These are phyloP conservation scores for Thunnus maccoyii DNA, from an alignment of 2,113 vertebrate genomes.

Conservation along the genomic window DNA sequence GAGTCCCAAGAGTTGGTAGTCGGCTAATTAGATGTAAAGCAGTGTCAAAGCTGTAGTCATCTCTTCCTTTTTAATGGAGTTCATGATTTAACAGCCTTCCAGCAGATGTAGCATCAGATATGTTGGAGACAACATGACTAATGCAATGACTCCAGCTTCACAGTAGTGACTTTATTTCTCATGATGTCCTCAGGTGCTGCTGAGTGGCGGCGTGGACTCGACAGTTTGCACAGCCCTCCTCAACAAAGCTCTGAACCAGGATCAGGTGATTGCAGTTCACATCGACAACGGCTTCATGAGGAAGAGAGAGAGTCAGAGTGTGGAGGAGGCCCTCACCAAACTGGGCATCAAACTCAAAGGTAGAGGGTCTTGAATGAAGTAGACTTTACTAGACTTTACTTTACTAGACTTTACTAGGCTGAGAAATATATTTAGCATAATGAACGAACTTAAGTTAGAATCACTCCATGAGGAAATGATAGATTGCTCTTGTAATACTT, in stretches of 20 bases:
- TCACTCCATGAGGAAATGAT: neutral
- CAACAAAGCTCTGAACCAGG: conserved; percentile 94
- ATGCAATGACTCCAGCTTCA: neutral
- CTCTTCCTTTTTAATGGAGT: neutral
- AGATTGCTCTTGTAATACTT: neutral
- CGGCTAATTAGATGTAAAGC: conserved; percentile 1
- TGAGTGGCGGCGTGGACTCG: conserved; percentile 97
- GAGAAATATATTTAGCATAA: neutral
- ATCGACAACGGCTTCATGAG: conserved; percentile 99
- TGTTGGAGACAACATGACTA: neutral
- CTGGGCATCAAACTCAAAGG: conserved; percentile 98
- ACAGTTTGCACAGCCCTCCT: conserved; percentile 98
- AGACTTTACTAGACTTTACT: neutral
- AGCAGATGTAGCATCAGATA: neutral
- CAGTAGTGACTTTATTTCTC: neutral
- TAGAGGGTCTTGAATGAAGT: conserved; percentile 58
- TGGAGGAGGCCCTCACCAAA: conserved; percentile 97
- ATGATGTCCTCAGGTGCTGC: conserved; percentile 87
- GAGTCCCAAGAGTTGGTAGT: neutral
- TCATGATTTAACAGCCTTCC: conserved; percentile 1
- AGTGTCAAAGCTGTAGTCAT: neutral
- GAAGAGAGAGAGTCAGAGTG: conserved; percentile 95
- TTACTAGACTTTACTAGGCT: neutral
- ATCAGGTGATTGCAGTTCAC: conserved; percentile 97
- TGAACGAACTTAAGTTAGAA: neutral